Evolutionary conservation across 2,113 vertebrate species (phyloP).

Genomic region (Chionomys nivalis): DNA sequence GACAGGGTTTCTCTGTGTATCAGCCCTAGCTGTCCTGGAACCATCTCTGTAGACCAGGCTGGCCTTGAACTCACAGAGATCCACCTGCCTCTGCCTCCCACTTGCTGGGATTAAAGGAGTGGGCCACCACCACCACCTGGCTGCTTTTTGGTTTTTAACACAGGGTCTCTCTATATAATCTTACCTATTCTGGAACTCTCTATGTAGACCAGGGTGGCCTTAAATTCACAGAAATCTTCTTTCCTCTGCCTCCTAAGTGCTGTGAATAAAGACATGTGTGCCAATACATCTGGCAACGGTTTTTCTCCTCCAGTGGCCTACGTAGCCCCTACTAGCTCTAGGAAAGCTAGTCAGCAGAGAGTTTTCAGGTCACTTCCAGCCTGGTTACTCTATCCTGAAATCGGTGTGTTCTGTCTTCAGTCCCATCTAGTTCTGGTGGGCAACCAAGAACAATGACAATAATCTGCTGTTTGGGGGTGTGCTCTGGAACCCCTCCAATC

Average conservation of each 20-base stretch:
- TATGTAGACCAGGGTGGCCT: neutral
- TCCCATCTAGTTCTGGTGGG: neutral
- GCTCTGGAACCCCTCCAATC: neutral
- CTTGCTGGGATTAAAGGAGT: too few species aligned
- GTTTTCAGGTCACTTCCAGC: neutral
- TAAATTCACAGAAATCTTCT: neutral
- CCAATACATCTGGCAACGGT: neutral
- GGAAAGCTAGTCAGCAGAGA: neutral
- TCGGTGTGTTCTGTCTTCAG: neutral
- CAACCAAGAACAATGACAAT: neutral
- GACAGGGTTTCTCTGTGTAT: too few species aligned
- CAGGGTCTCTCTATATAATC: neutral
- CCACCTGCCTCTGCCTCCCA: too few species aligned
- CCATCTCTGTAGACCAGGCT: too few species aligned
- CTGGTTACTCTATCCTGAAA: neutral
- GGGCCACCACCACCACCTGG: too few species aligned
- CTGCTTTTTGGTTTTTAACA: neutral
- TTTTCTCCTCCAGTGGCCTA: neutral
- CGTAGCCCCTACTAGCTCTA: neutral
- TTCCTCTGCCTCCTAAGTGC: neutral
- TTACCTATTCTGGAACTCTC: neutral
- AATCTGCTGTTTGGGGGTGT: neutral
- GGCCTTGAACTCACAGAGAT: too few species aligned
- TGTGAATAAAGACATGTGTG: neutral
- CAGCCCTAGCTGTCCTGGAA: too few species aligned